Conservation (phyloP, 1,140 invertebrate genomes). For the Araneus ventricosus region DNA sequence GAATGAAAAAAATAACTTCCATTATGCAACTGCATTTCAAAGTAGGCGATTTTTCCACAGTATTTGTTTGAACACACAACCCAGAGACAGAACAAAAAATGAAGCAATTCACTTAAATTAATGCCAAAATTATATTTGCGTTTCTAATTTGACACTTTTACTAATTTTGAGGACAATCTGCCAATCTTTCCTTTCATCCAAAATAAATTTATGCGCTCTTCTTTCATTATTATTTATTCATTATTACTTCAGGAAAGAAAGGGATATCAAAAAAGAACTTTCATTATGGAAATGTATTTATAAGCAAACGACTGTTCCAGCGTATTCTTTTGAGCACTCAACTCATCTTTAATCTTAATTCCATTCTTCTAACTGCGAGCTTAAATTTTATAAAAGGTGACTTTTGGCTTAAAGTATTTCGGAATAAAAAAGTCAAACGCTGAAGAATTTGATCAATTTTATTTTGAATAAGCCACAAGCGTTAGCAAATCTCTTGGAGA, state of each 20-base stretch:
- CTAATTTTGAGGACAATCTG: background rate
- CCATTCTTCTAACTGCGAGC: background rate
- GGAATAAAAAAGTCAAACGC: conserved; percentile 6
- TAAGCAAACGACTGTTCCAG: background rate
- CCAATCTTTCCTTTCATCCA: too few species aligned
- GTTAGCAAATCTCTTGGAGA: background rate
- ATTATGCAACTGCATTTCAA: too few species aligned
- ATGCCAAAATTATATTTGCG: background rate
- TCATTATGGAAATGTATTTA: background rate
- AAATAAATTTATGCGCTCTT: too few species aligned
- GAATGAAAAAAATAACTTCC: too few species aligned
- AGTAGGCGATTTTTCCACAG: too few species aligned
- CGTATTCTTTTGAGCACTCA: background rate
- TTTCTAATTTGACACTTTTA: background rate
- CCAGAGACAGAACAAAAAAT: background rate
- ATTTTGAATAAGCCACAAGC: background rate
- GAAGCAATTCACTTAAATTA: background rate
- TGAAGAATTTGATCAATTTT: background rate
- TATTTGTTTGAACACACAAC: too few species aligned
- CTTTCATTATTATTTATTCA: too few species aligned
- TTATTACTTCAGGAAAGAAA: conserved; percentile 34
- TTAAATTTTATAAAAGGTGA: background rate
- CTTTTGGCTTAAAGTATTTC: too few species aligned
- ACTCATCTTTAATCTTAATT: conserved; percentile 9
- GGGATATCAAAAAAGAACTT: background rate